phyloP scores from a whole-genome alignment of 2,113 vertebrate species.

The Rhinolophus ferrumequinum region DNA sequence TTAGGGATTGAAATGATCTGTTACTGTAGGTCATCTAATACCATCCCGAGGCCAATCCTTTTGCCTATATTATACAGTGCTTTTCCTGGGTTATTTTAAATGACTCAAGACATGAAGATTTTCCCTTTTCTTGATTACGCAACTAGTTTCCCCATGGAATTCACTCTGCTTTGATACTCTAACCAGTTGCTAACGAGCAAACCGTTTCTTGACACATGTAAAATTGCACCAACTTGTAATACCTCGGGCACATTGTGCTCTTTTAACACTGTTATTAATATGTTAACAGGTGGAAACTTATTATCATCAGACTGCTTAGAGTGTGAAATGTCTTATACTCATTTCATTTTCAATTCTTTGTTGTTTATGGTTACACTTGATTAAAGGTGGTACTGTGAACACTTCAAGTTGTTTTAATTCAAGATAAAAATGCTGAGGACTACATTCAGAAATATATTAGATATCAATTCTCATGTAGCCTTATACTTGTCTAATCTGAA shows the following conservation, averaged over 20 bases:
- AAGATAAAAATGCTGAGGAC: conserved; percentile 65
- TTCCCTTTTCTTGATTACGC: conserved; percentile 59
- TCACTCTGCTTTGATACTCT: conserved; percentile 69
- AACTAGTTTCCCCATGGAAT: conserved; percentile 61
- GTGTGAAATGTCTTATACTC: conserved; percentile 77
- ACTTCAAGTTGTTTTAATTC: conserved; percentile 78
- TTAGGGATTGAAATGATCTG: conserved; percentile 76
- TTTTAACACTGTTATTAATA: conserved; percentile 85
- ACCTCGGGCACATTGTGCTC: conserved; percentile 80
- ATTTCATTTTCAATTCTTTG: conserved; percentile 77
- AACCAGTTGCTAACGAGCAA: conserved; percentile 81
- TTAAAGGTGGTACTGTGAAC: conserved; percentile 76
- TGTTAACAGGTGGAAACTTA: conserved; percentile 84
- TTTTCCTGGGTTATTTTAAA: conserved; percentile 72
- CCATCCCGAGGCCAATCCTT: conserved; percentile 65
- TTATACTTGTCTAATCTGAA: conserved; percentile 32
- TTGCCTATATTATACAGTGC: conserved; percentile 70
- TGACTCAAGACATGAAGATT: conserved; percentile 61
- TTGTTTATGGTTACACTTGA: conserved; percentile 83
- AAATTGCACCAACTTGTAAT: conserved; percentile 83
- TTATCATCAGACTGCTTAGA: conserved; percentile 81
- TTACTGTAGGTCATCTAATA: conserved; percentile 75
- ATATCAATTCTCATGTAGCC: conserved; percentile 66
- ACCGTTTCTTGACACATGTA: conserved; percentile 83
- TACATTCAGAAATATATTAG: conserved; percentile 63